A percentile compares a stretch with the other conserved stretches of the same genome.
Conservation (phyloP, 2,888 invertebrate genomes). For the Dicyrtomina minuta region DNA sequence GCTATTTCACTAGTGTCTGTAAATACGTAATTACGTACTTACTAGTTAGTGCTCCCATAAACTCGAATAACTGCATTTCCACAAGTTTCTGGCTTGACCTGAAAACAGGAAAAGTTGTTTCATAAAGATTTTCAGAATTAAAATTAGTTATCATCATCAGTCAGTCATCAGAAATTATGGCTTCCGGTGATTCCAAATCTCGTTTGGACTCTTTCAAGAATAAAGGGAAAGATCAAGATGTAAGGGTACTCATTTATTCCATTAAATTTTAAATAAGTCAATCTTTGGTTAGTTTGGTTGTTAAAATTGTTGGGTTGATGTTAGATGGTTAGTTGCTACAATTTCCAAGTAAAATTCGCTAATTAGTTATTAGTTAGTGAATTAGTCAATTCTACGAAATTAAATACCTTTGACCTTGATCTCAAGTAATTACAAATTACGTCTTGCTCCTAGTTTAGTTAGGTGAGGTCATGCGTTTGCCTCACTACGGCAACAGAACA, state of each 20-base stretch:
- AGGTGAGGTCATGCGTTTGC: not conserved
- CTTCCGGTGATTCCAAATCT: constrained; percentile 41
- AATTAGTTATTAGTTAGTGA: too few species aligned
- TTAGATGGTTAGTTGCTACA: constrained; percentile 21
- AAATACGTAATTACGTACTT: too few species aligned
- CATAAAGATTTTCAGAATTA: constrained; percentile 13
- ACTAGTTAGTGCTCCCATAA: too few species aligned
- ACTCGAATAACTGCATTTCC: too few species aligned
- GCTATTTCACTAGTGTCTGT: too few species aligned
- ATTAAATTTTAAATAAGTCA: not conserved
- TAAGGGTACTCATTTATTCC: constrained; percentile 64
- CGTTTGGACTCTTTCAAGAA: constrained; percentile 94
- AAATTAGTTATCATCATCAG: not conserved
- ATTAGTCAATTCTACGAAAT: not conserved
- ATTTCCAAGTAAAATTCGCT: not conserved
- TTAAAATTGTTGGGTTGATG: too few species aligned
- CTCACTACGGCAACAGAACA: too few species aligned
- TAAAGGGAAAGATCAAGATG: constrained; percentile 99
- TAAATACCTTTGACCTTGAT: constrained; percentile 6
- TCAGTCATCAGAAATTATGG: too few species aligned
- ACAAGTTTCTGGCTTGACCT: constrained; percentile 20
- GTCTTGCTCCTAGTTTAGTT: not conserved
- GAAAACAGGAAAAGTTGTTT: not conserved
- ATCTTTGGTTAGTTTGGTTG: constrained; percentile 3
- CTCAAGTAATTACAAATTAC: too few species aligned